These are phyloP conservation scores for Melanotaenia boesemani DNA, from an alignment of 2,797 vertebrate genomes.

Conservation along the genomic window DNA sequence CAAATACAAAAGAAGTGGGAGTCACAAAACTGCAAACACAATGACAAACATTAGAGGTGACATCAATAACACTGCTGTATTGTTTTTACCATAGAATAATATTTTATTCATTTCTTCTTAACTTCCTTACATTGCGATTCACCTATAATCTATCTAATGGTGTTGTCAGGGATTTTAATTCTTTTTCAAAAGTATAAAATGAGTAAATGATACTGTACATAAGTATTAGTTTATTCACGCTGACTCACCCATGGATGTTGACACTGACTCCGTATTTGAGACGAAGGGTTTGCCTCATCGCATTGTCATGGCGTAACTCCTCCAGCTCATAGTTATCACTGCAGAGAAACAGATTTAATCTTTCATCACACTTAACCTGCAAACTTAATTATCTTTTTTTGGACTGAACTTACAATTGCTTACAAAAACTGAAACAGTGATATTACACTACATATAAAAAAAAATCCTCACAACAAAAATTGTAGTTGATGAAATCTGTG, in stretches of 20 bases:
- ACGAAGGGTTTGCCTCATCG: slow-evolving; percentile 79
- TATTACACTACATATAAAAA: not conserved
- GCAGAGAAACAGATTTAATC: slow-evolving; percentile 32
- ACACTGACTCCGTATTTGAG: slow-evolving; percentile 89
- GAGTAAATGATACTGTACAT: too few relatives aligned
- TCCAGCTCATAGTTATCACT: slow-evolving; percentile 89
- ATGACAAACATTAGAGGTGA: not conserved
- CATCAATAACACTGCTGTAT: not conserved
- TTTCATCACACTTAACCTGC: not conserved
- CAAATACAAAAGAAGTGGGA: slow-evolving; percentile 89
- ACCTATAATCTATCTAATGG: not conserved
- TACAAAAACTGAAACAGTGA: not conserved
- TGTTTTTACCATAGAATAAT: too few relatives aligned
- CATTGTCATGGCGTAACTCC: slow-evolving; percentile 83
- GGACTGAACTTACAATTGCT: not conserved
- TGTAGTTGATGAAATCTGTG: not conserved
- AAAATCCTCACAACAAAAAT: not conserved
- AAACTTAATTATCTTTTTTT: not conserved
- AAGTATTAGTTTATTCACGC: not conserved
- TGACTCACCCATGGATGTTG: slow-evolving; percentile 87
- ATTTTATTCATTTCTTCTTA: not conserved
- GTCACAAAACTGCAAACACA: slow-evolving; percentile 81
- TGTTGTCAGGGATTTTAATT: not conserved
- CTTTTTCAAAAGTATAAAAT: too few relatives aligned
- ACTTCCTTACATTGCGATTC: not conserved